These are phyloP conservation scores for Agrotis puta DNA, from an alignment of 2,888 invertebrate genomes.

Conservation along the genomic window DNA sequence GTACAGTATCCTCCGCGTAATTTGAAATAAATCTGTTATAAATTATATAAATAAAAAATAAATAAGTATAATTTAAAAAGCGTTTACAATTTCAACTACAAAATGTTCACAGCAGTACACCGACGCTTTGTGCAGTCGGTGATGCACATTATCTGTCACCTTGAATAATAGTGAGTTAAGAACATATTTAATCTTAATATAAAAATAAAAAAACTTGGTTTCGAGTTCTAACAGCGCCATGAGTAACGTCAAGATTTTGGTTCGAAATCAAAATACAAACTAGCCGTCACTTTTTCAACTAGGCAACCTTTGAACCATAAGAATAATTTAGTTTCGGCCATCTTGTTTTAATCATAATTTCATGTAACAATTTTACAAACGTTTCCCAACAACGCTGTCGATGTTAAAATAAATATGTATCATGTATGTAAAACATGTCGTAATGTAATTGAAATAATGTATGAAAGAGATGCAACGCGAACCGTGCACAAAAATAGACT, in stretches of 20 bases:
- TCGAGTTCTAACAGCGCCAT: neutral
- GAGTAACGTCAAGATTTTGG: neutral
- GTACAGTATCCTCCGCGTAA: conserved; percentile 38
- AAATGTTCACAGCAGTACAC: conserved; percentile 65
- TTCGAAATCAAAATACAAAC: neutral
- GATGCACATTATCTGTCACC: neutral
- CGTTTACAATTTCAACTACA: conserved; percentile 66
- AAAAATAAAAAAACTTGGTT: neutral
- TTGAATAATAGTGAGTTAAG: conserved; percentile 1
- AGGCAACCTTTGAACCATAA: neutral
- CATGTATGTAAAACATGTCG: neutral
- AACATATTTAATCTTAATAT: neutral
- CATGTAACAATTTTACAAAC: neutral
- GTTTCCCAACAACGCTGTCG: neutral
- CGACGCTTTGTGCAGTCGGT: conserved; percentile 43
- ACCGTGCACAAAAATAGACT: neutral
- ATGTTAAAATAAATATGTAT: neutral
- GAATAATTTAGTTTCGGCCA: neutral
- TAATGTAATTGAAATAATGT: neutral
- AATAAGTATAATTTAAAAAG: conserved; percentile 68
- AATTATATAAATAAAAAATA: conserved; percentile 70
- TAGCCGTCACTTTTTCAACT: neutral
- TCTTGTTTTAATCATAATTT: neutral
- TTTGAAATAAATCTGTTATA: conserved; percentile 71
- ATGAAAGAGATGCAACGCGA: neutral